Percentiles rank a stretch among this genome's conserved stretches.
Conservation (phyloP, 92 coral and sea anemone genomes). For the Epizoanthus fatuus region DNA sequence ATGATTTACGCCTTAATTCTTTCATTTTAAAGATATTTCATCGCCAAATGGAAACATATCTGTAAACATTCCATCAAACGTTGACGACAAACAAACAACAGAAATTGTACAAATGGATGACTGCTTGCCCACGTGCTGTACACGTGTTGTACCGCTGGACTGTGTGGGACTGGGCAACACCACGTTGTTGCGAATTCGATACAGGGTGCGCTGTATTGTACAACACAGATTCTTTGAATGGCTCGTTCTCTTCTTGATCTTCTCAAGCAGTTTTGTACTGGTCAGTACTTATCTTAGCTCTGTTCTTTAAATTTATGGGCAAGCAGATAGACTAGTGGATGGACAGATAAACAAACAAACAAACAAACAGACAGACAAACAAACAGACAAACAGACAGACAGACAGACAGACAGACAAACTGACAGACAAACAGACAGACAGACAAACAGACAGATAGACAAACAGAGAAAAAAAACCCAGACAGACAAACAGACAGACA, state of each 20-base stretch:
- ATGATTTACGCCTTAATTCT: neutral
- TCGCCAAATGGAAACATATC: conserved; percentile 38
- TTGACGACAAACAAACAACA: conserved; percentile 47
- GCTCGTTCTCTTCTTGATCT: conserved; percentile 85
- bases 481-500: too few species aligned
- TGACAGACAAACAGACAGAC: too few species aligned
- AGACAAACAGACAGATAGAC: too few species aligned
- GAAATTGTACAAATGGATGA: conserved; percentile 83
- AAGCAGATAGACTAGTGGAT: neutral
- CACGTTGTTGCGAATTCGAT: conserved; percentile 88
- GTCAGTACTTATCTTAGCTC: conserved; percentile 51
- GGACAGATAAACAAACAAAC: neutral
- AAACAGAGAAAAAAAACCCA: too few species aligned
- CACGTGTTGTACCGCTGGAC: conserved; percentile 54
- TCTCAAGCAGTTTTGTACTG: conserved; percentile 90
- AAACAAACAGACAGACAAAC: too few species aligned
- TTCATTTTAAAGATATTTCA: neutral
- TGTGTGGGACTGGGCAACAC: conserved; percentile 68
- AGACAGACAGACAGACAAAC: too few species aligned
- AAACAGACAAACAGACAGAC: too few species aligned
- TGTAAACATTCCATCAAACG: conserved; percentile 2
- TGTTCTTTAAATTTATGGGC: neutral
- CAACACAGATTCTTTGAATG: conserved; percentile 91
- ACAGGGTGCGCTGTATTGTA: conserved; percentile 88
- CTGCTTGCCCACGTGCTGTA: conserved; percentile 84